phyloP scores from a whole-genome alignment of 2,113 vertebrate species.

The Loxodonta africana region DNA sequence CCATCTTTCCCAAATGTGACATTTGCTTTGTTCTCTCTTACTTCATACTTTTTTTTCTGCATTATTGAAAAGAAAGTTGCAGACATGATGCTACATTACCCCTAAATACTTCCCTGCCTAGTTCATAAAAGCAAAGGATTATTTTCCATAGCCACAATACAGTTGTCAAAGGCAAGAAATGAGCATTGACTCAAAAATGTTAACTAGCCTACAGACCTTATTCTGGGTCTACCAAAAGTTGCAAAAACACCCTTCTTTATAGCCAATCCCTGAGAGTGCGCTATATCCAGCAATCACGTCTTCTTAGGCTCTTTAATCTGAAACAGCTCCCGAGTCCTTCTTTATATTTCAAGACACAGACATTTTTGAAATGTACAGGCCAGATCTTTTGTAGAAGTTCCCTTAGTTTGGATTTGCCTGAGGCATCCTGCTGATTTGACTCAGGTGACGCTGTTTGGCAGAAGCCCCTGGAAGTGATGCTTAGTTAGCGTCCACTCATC shows the following conservation, averaged over 20 bases:
- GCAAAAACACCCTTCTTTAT: rapidly evolving
- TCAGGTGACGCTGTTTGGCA: background rate
- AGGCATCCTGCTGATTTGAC: background rate
- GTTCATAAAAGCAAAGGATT: background rate
- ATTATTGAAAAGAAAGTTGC: background rate
- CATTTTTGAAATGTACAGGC: background rate
- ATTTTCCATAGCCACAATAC: background rate
- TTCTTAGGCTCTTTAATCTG: too few species aligned
- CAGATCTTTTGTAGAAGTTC: too few species aligned
- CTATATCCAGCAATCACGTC: rapidly evolving
- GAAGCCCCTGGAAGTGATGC: background rate
- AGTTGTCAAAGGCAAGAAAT: background rate
- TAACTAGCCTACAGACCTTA: background rate
- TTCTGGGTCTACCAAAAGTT: background rate
- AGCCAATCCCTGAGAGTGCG: rapidly evolving
- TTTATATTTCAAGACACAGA: background rate
- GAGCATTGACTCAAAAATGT: background rate
- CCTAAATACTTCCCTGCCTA: background rate
- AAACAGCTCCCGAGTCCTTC: too few species aligned
- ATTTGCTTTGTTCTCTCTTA: background rate
- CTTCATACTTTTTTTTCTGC: background rate
- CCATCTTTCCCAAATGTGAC: background rate
- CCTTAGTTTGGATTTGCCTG: too few species aligned
- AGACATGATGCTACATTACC: background rate
- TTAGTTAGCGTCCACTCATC: background rate